Base-by-base conservation (phyloP, 2,888 invertebrate species). In the Sceliomorpha sp. region DNA sequence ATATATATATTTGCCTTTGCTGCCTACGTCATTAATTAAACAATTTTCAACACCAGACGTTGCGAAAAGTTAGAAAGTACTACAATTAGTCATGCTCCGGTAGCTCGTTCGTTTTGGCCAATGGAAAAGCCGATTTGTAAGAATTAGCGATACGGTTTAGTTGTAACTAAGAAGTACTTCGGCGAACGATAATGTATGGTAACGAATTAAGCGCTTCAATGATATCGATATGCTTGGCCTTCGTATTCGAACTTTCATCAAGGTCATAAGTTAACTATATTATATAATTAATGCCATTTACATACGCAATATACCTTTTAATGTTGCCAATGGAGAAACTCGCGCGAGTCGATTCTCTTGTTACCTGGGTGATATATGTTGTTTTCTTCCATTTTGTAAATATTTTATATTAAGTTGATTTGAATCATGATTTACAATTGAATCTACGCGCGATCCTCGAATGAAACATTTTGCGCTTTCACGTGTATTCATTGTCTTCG, bases 171-270 rank as follows among this genome's bases (percentile, higher is more conserved):
- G 32, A 10, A 47, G 31, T 47, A 37, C 45, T 31, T 40, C 27
- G 27, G 29, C 27, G 15, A 10, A 20, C 5, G n/a, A 24, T 53
- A 51, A 44, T 36, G 40, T 40, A 24, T 24, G 24, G 17, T 39
- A 48, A 51, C 14, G 9, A 51, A 37, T 36, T 44, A 34, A 29
- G 36, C 24, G 36, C 29, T 36, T 27, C 37, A 51, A 13, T 24
- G 36, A 31, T 44, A 45, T 60, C 15, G 45, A 60, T 20, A 36
- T 42, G 50, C 44, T 59, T 50, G 59, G 59, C 50, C 50, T 59
- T 50, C 26, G 29, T 44, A 59, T 48, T 36, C 36, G 44, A 60
- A 29, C 60, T 51, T 60, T 60, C 27, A 44, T 32, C 37, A 9
- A 51, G 31, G 50, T 10, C 10, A 29, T 44, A 36, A 36, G 7